A percentile compares a stretch with the other conserved stretches of the same genome.
Evolutionary conservation across 53 echinoderm and acorn worm species (phyloP).

Genomic region (Arbacia lixula): DNA sequence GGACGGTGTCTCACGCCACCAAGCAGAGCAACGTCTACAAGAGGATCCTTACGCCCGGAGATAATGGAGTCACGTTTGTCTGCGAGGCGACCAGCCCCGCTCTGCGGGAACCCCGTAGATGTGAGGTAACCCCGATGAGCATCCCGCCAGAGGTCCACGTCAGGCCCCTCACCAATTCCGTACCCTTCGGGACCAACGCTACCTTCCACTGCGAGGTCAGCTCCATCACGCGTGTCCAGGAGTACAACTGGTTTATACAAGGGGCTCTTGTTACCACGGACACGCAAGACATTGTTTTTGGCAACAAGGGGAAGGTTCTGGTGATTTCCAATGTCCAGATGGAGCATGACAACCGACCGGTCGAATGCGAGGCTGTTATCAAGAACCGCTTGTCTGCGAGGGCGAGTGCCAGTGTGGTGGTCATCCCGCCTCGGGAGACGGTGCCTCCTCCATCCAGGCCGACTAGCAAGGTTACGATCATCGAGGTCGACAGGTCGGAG

Average conservation of each 20-base stretch:
- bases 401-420: slow-evolving; percentile 60
- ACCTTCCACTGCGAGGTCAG: slow-evolving; percentile 88
- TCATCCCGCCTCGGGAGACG: slow-evolving; percentile 54
- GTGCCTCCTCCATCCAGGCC: slow-evolving; percentile 11
- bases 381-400: slow-evolving; percentile 72
- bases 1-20: slow-evolving; percentile 69
- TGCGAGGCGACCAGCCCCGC: slow-evolving; percentile 93
- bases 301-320: slow-evolving; percentile 72
- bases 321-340: slow-evolving; percentile 70
- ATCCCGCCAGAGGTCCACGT: slow-evolving; percentile 84
- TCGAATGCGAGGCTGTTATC: slow-evolving; percentile 81
- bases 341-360: slow-evolving; percentile 59
- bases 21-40: slow-evolving; percentile 70
- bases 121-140: slow-evolving; percentile 83
- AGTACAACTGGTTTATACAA: slow-evolving; percentile 72
- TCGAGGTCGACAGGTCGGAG: slow-evolving; percentile 34
- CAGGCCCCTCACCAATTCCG: slow-evolving; percentile 65
- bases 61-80: slow-evolving; percentile 88
- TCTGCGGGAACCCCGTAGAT: slow-evolving; percentile 64
- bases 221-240: slow-evolving; percentile 76
- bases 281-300: slow-evolving; percentile 56
- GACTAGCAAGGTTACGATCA: slow-evolving; percentile 14
- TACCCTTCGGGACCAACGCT: slow-evolving; percentile 78
- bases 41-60: slow-evolving; percentile 79
- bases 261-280: slow-evolving; percentile 43